Base-by-base conservation (phyloP, 2,113 vertebrate genomes). In the Merops nubicus region DNA sequence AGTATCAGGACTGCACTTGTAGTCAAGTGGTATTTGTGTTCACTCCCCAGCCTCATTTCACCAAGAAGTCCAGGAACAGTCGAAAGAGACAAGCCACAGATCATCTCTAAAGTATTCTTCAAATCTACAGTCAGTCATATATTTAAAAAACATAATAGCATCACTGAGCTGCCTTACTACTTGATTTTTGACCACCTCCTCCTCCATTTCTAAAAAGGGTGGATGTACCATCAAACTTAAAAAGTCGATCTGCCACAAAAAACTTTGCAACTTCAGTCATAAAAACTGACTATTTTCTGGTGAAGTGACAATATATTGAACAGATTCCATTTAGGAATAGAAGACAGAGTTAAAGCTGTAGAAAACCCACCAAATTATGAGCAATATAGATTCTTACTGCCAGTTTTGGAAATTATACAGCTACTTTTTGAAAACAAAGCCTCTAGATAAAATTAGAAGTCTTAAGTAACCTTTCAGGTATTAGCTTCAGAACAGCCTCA, bases 141-240 rank as follows among this genome's bases (percentile, higher is more conserved):
- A n/a, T n/a, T n/a, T n/a, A 5, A 28, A 33, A 73, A 53, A 23
- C 2, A 13, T 29, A 18, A 28, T n/a, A 8, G 8, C 16, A 50
- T 15, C 42, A 40, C 31, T 2, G 4, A 51, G 6, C 7, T 23
- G 9, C 15, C 15, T 87, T 15, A 26, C 0, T 4, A 3, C 0
- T 28, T 56, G n/a, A n/a, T n/a, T n/a, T 47, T 47, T 65, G 15
- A 85, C 6, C 29, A 21, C 7, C 25, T 31, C 36, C 12, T 67
- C 29, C 15, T 53, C 43, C 18, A 17, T 31, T 51, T 36, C n/a
- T 76, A 68, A 47, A 72, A 45, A 28, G 3, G 25, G 60, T 3
- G 17, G 26, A 76, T 5, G 8, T 5, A 33, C 22, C 48, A 51
- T 6, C 12, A 28, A 51, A 42, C 12, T 73, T 63, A 8, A 33